Evolutionary conservation across 2,888 invertebrate genomes (phyloP).

Genomic region (Mechanitis mazaeus): DNA sequence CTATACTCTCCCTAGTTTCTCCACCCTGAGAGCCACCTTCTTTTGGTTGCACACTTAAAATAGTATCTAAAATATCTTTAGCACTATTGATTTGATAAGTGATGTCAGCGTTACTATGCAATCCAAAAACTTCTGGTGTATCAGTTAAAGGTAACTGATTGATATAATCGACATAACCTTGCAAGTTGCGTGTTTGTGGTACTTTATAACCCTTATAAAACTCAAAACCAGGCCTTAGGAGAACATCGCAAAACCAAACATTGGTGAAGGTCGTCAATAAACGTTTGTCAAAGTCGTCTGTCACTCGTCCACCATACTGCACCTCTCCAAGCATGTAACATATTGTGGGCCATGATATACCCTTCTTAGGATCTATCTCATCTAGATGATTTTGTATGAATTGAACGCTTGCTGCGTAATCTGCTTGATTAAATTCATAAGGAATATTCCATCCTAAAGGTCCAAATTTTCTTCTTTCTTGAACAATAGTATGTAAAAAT

Average conservation of each 20-base stretch:
- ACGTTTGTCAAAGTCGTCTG: slow-evolving; percentile 97
- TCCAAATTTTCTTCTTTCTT: slow-evolving; percentile 96
- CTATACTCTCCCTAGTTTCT: slow-evolving; percentile 94
- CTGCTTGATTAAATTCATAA: slow-evolving; percentile 98
- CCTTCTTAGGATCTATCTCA: slow-evolving; percentile 97
- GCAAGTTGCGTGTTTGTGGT: slow-evolving; percentile 86
- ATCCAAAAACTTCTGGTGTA: slow-evolving; percentile 97
- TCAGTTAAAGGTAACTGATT: slow-evolving; percentile 89
- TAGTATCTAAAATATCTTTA: slow-evolving; percentile 94
- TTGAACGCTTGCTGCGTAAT: slow-evolving; percentile 96
- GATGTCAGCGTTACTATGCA: slow-evolving; percentile 97
- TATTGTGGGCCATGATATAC: slow-evolving; percentile 97
- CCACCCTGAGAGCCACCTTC: slow-evolving; percentile 94
- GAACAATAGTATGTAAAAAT: slow-evolving; percentile 95
- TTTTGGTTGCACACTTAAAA: slow-evolving; percentile 97
- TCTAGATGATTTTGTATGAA: slow-evolving; percentile 98
- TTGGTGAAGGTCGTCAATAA: slow-evolving; percentile 94
- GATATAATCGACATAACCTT: slow-evolving; percentile 90
- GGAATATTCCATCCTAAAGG: slow-evolving; percentile 98
- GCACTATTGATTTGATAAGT: slow-evolving; percentile 98
- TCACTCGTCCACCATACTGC: slow-evolving; percentile 92
- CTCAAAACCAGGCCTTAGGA: slow-evolving; percentile 91
- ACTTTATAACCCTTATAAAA: slow-evolving; percentile 96
- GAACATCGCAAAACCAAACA: slow-evolving; percentile 95
- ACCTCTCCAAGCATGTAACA: slow-evolving; percentile 98